phyloP scores from a whole-genome alignment of 1,140 invertebrate species.

The Drosophila santomea region DNA sequence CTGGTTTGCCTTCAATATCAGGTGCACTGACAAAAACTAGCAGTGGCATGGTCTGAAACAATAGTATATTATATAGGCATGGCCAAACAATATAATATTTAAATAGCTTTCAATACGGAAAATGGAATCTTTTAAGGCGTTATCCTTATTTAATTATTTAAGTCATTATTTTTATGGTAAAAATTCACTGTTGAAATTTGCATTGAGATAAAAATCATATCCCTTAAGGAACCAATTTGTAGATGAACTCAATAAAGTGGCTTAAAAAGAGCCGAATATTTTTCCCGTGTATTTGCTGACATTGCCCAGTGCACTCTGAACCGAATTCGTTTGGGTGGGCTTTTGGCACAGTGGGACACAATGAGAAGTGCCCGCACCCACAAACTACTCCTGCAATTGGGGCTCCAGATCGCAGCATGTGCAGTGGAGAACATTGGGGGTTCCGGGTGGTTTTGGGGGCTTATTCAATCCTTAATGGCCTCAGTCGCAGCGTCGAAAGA shows the following conservation, averaged over 20 bases:
- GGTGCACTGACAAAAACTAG: constrained; percentile 24
- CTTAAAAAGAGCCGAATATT: too few relatives aligned
- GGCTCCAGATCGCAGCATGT: constrained; percentile 47
- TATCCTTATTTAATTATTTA: too few relatives aligned
- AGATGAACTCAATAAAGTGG: too few relatives aligned
- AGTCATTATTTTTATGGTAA: not conserved
- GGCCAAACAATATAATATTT: too few relatives aligned
- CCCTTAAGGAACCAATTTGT: too few relatives aligned
- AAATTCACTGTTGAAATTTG: too few relatives aligned
- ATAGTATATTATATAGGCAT: too few relatives aligned
- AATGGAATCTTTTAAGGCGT: too few relatives aligned
- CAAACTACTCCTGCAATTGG: constrained; percentile 26
- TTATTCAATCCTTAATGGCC: constrained; percentile 63
- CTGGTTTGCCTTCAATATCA: constrained; percentile 4
- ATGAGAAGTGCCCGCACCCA: constrained; percentile 15
- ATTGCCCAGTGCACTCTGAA: constrained; percentile 33
- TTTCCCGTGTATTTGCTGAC: constrained; percentile 32
- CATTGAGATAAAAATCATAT: too few relatives aligned
- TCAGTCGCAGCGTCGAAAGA: constrained; percentile 73
- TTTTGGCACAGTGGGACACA: constrained; percentile 77
- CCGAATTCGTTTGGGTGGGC: constrained; percentile 62
- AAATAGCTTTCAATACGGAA: too few relatives aligned
- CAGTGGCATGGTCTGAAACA: too few relatives aligned
- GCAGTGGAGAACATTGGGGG: constrained; percentile 45
- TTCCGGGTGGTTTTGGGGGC: constrained; percentile 26